Conservation (phyloP, 2,797 vertebrate species). For the Poecilia wingei region DNA sequence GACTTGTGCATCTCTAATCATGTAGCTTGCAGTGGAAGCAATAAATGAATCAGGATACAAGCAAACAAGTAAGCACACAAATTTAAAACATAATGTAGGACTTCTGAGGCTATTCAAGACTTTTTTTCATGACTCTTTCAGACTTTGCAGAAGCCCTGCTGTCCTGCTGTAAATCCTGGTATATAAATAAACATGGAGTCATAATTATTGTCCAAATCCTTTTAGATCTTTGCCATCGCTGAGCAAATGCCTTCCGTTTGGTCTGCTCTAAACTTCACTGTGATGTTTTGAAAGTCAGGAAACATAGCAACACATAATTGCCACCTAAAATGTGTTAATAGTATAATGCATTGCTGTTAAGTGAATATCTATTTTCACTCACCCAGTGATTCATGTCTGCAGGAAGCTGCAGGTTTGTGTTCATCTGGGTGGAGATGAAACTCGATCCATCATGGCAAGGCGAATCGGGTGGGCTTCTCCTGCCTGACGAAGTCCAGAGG, state of each 20-base stretch:
- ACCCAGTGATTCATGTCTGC: slow-evolving; percentile 64
- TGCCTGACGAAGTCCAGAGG: slow-evolving; percentile 70
- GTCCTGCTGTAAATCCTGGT: slow-evolving; percentile 2
- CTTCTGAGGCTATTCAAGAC: background rate
- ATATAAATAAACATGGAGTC: slow-evolving; percentile 38
- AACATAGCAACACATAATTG: slow-evolving; percentile 54
- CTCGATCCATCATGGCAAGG: slow-evolving; percentile 71
- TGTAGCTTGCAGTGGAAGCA: background rate
- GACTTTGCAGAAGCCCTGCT: background rate
- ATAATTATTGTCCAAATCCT: slow-evolving; percentile 29
- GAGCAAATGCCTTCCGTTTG: slow-evolving; percentile 4
- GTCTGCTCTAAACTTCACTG: background rate
- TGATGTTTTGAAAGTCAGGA: slow-evolving; percentile 48
- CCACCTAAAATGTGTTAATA: slow-evolving; percentile 51
- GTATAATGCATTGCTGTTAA: slow-evolving; percentile 63
- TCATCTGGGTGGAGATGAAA: slow-evolving; percentile 70
- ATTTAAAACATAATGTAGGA: background rate
- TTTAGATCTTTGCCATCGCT: slow-evolving; percentile 23
- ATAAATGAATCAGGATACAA: background rate
- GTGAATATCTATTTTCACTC: slow-evolving; percentile 55
- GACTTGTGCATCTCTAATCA: background rate
- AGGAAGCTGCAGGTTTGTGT: slow-evolving; percentile 70
- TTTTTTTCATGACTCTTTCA: background rate
- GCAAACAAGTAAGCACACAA: background rate
- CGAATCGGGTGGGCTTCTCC: slow-evolving; percentile 74